Conservation (phyloP, 2,113 vertebrate genomes). For the Scartelaos histophorus region DNA sequence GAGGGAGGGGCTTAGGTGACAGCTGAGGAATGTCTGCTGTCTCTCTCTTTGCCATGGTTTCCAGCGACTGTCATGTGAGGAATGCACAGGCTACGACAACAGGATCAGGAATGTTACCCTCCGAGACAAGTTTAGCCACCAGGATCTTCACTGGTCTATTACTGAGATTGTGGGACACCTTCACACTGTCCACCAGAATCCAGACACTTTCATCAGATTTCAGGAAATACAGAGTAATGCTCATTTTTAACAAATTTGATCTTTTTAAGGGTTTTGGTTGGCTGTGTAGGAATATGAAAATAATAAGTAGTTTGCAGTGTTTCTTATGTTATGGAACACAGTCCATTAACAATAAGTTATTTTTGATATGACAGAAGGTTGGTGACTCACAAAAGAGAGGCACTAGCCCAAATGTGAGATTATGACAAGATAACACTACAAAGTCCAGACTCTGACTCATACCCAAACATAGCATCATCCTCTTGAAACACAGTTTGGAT, state of each 20-base stretch:
- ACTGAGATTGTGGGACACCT: slow-evolving; percentile 16
- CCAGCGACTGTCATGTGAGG: slow-evolving; percentile 83
- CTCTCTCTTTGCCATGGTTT: slow-evolving; percentile 82
- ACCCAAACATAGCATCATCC: slow-evolving; percentile 75
- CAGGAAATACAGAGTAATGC: neutral
- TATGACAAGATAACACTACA: slow-evolving; percentile 52
- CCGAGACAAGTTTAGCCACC: slow-evolving; percentile 61
- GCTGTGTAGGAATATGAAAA: neutral
- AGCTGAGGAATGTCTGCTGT: slow-evolving; percentile 86
- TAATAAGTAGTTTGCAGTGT: neutral
- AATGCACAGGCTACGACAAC: slow-evolving; percentile 81
- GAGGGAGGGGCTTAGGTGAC: slow-evolving; percentile 75
- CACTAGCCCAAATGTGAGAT: slow-evolving; percentile 44
- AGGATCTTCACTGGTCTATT: slow-evolving; percentile 30
- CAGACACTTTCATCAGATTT: neutral
- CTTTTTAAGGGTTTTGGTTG: neutral
- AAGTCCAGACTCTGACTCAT: slow-evolving; percentile 71
- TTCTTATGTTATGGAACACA: neutral
- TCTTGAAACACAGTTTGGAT: slow-evolving; percentile 65
- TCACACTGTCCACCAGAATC: slow-evolving; percentile 12
- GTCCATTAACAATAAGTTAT: slow-evolving; percentile 8
- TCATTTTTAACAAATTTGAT: neutral
- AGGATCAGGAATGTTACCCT: slow-evolving; percentile 82
- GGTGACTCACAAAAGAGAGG: slow-evolving; percentile 34
- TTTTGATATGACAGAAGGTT: slow-evolving; percentile 29